Base-by-base conservation (phyloP, 2,797 vertebrate genomes). In the Tangara arthus region DNA sequence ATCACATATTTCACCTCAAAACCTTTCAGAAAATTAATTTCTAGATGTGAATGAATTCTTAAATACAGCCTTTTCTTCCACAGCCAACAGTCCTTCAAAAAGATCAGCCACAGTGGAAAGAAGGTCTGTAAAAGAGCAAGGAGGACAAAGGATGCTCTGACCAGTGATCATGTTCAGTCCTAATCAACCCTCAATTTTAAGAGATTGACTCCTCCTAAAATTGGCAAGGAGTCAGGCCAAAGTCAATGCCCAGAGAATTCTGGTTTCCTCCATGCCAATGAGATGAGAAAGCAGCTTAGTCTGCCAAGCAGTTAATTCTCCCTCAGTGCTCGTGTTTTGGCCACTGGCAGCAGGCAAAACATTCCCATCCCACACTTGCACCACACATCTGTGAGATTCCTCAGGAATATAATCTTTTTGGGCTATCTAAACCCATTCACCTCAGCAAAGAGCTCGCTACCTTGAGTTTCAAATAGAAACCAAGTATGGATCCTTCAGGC, bases 31-130 rank as follows among this genome's bases (percentile, higher is more conserved):
- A 86, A 64, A 90, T 5, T 3, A 64, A 72, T 35, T 21, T 87
- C n/a, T 78, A 63, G 18, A 55, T 84, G 76, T 84, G 7, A 87
- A 73, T n/a, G 59, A n/a, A 82, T 70, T 37, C 64, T 91, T 63
- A 80, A 91, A 77, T 16, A 63, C 0, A 3, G 14, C 15, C 21
- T 82, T 84, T 59, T 57, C 42, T 84, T 89, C 50, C 70, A 86
- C 26, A 82, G 37, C 15, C 6, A 61, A 49, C 17, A 34, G 13
- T 44, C 19, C 28, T 84, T 82, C 2, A 1, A 32, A 89, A 75
- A 86, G 46, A 83, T n/a, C 12, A 52, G 28, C 16, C 13, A 41
- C 21, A 75, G 17, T 7, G 12, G 32, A 52, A 86, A 44, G 42
- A 27, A 21, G 18, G 52, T 39, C 49, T 75, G 26, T 44, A 44